Evolutionary conservation across 1,140 invertebrate genomes (phyloP).

Genomic region (Hyles vespertilio): DNA sequence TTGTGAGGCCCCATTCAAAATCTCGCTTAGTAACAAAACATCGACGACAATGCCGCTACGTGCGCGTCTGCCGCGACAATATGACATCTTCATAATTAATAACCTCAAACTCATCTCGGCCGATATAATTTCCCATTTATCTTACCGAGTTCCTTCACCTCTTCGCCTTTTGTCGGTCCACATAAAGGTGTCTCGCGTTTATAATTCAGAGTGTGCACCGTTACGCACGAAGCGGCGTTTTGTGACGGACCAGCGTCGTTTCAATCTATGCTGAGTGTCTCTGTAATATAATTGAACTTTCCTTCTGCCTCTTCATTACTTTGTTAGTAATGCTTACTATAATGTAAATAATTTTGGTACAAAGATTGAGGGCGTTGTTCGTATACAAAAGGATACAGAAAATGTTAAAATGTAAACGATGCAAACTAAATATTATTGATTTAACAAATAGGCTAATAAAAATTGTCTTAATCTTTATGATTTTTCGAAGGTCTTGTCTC

Average conservation of each 20-base stretch:
- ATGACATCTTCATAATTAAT: constrained; percentile 73
- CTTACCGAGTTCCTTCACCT: constrained; percentile 64
- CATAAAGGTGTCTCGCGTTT: constrained; percentile 63
- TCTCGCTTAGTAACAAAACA: constrained; percentile 65
- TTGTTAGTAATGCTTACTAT: constrained; percentile 12
- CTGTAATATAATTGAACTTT: no score
- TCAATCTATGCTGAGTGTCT: constrained; percentile 10
- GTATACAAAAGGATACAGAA: no score
- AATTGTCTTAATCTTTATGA: no score
- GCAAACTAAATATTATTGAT: no score
- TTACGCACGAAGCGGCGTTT: constrained; percentile 65
- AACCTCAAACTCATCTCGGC: constrained; percentile 65
- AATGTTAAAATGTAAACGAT: no score
- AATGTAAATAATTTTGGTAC: constrained; percentile 6
- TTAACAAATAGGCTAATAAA: no score
- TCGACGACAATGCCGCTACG: constrained; percentile 50
- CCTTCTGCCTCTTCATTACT: neutral
- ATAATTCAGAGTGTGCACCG: constrained; percentile 62
- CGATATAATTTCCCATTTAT: constrained; percentile 73
- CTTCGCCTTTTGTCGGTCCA: constrained; percentile 50
- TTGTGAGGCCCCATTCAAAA: constrained; percentile 46
- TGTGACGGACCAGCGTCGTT: constrained; percentile 16
- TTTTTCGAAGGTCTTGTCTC: no score
- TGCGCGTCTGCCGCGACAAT: constrained; percentile 55
- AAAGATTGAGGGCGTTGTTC: no score